phyloP scores from a whole-genome alignment of 92 coral and sea anemone species.

The Paragorgia papillata region DNA sequence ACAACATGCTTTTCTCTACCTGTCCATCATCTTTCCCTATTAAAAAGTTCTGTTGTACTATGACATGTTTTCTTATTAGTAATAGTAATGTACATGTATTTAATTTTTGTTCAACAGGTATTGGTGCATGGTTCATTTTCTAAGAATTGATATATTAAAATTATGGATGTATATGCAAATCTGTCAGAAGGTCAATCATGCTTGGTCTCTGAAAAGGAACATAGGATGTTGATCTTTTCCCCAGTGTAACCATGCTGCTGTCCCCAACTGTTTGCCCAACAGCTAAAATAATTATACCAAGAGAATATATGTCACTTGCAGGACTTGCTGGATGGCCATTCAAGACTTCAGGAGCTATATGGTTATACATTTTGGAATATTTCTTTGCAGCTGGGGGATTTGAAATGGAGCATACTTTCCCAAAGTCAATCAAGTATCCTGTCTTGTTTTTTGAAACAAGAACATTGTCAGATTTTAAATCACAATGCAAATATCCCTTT shows the following conservation, averaged over 20 bases:
- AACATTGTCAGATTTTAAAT: slow-evolving; percentile 45
- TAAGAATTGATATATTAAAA: no score
- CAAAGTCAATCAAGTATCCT: slow-evolving; percentile 57
- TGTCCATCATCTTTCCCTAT: no score
- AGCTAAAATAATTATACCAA: slow-evolving; percentile 44
- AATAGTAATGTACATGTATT: neutral
- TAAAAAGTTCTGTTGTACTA: no score
- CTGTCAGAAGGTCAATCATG: slow-evolving; percentile 29
- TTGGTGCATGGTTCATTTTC: no score
- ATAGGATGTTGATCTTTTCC: slow-evolving; percentile 1
- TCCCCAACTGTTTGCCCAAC: slow-evolving; percentile 35
- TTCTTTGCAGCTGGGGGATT: slow-evolving; percentile 46
- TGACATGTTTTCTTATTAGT: neutral
- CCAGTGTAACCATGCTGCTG: neutral
- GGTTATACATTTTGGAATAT: no score
- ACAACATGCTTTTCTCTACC: no score
- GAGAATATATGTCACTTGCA: slow-evolving; percentile 46
- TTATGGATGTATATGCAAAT: neutral
- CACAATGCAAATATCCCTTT: no score
- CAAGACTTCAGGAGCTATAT: slow-evolving; percentile 47
- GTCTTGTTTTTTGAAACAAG: slow-evolving; percentile 16
- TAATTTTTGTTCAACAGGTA: neutral
- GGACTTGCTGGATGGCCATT: slow-evolving; percentile 30
- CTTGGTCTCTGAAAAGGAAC: slow-evolving; percentile 16
- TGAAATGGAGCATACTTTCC: slow-evolving; percentile 34